These are phyloP conservation scores for Sesia apiformis DNA, from an alignment of 2,888 invertebrate species.

Conservation along the genomic window DNA sequence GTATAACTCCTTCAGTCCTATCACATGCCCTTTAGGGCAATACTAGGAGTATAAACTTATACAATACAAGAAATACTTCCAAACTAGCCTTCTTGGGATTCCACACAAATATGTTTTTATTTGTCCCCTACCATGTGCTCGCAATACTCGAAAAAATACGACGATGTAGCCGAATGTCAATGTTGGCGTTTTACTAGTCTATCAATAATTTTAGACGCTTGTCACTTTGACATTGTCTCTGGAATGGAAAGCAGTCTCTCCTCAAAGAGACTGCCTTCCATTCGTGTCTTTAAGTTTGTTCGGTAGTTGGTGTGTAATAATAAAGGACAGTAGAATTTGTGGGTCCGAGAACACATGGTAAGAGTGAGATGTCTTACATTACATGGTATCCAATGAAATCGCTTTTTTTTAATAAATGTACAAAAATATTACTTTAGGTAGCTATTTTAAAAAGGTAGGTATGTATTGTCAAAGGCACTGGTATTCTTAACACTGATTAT, in stretches of 20 bases:
- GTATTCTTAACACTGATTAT: slow-evolving; percentile 49
- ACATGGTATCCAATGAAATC: slow-evolving; percentile 37
- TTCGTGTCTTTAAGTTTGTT: too few relatives aligned
- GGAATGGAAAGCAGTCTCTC: too few relatives aligned
- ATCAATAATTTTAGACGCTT: too few relatives aligned
- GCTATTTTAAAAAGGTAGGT: slow-evolving; percentile 62
- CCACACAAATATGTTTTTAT: slow-evolving; percentile 18
- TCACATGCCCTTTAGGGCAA: slow-evolving; percentile 54
- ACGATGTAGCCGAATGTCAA: too few relatives aligned
- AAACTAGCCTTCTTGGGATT: slow-evolving; percentile 46
- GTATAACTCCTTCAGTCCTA: slow-evolving; percentile 51
- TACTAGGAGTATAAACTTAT: slow-evolving; percentile 40
- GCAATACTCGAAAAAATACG: not conserved
- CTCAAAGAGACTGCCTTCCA: too few relatives aligned
- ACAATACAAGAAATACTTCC: slow-evolving; percentile 45
- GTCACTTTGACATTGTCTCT: too few relatives aligned
- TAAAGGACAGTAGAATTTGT: slow-evolving; percentile 12
- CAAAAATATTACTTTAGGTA: slow-evolving; percentile 64
- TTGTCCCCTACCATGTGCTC: not conserved
- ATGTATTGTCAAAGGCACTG: slow-evolving; percentile 73
- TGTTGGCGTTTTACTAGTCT: too few relatives aligned
- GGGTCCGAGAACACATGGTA: slow-evolving; percentile 17
- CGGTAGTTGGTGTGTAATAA: too few relatives aligned
- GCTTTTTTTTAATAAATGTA: slow-evolving; percentile 53
- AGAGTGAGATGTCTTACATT: slow-evolving; percentile 1